These are phyloP conservation scores for Tyrophagus putrescentiae DNA, from an alignment of 1,140 invertebrate species.

Conservation along the genomic window DNA sequence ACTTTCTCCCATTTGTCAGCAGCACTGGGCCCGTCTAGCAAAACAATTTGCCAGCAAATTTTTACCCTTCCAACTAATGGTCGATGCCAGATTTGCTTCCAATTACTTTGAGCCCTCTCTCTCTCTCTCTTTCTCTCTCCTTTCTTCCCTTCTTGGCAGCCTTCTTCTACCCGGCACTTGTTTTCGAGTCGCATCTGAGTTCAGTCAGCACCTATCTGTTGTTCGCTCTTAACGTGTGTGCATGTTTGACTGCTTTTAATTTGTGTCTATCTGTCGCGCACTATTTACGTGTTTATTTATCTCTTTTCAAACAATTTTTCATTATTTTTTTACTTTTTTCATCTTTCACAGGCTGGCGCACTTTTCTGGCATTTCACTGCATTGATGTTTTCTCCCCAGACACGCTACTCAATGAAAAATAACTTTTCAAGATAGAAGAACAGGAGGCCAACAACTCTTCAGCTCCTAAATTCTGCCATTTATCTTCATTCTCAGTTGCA, in stretches of 20 bases:
- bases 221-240: too few species aligned
- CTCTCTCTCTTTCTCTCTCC: background rate
- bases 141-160: too few species aligned
- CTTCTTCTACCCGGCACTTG: too few species aligned
- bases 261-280: background rate
- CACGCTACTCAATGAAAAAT: constrained; percentile 10
- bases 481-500: too few species aligned
- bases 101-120: constrained; percentile 2
- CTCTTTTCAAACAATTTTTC: background rate
- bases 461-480: too few species aligned
- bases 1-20: too few species aligned
- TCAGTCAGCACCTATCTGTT: background rate
- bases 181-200: too few species aligned
- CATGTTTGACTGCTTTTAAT: constrained; percentile 5
- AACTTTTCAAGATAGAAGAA: too few species aligned
- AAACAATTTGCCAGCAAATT: background rate
- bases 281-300: constrained; percentile 12
- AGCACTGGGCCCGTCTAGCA: background rate
- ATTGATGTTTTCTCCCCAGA: background rate
- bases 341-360: constrained; percentile 2
- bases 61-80: background rate
- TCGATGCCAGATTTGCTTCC: constrained; percentile 3
- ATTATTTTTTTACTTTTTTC: background rate
- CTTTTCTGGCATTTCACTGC: background rate
- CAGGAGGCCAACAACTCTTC: too few species aligned